A percentile compares a stretch with the other conserved stretches of the same genome.
phyloP scores from a whole-genome alignment of 1,140 invertebrate species.

The Saccostrea cuccullata region DNA sequence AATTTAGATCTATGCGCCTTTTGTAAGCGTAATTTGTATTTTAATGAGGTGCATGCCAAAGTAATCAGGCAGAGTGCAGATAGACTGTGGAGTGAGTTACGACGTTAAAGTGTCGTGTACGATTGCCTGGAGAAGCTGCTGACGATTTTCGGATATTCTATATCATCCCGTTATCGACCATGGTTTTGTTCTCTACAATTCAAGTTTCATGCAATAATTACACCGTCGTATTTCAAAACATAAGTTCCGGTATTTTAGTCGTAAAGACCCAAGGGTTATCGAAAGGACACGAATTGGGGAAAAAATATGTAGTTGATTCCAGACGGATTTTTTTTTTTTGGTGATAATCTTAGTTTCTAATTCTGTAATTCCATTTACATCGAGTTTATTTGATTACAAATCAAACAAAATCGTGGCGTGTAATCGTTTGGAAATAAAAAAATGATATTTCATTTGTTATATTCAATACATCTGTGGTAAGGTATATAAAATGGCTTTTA shows the following conservation, averaged over 20 bases:
- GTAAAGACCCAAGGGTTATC: constrained; percentile 31
- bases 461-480: neutral
- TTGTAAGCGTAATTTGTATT: constrained; percentile 32
- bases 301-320: neutral
- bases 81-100: constrained; percentile 9
- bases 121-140: neutral
- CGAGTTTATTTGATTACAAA: neutral
- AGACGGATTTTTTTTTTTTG: neutral
- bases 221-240: constrained; percentile 32
- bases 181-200: constrained; percentile 17
- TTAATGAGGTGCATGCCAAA: constrained; percentile 22
- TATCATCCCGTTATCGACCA: constrained; percentile 17
- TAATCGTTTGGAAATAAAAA: neutral
- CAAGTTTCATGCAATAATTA: constrained; percentile 32
- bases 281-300: neutral
- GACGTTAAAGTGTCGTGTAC: neutral
- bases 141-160: constrained; percentile 35
- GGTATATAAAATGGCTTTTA: too few species aligned
- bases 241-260: constrained; percentile 33
- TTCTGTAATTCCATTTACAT: neutral
- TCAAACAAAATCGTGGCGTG: neutral
- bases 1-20: constrained; percentile 28
- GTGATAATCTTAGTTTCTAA: neutral
- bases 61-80: neutral
- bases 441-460: neutral